phyloP scores from a whole-genome alignment of 2,888 invertebrate genomes.

The Pogonocherus hispidulus region DNA sequence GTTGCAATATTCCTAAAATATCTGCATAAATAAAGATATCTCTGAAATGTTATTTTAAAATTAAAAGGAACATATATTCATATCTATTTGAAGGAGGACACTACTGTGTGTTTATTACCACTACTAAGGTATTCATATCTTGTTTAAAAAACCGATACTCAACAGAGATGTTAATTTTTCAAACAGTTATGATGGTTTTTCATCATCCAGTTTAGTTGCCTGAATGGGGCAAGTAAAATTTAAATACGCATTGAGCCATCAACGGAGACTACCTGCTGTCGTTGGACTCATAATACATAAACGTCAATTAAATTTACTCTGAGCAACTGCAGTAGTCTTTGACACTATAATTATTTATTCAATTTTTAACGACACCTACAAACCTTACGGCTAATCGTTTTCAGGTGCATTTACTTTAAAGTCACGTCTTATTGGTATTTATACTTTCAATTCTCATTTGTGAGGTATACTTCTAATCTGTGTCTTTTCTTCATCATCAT shows the following conservation, averaged over 20 bases:
- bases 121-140: too few species aligned
- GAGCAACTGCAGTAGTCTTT: not conserved
- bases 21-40: not conserved
- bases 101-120: too few species aligned
- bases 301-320: not conserved
- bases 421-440: not conserved
- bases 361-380: not conserved
- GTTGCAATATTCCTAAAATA: not conserved
- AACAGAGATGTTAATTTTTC: not conserved
- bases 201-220: not conserved
- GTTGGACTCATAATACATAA: not conserved
- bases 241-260: not conserved
- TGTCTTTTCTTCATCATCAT: too few species aligned
- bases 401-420: not conserved
- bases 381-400: not conserved
- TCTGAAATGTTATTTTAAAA: not conserved
- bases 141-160: not conserved
- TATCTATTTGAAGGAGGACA: too few species aligned
- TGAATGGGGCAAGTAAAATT: too few species aligned
- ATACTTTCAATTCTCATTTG: not conserved
- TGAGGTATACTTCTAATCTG: too few species aligned
- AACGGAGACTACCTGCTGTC: not conserved
- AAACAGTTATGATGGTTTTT: not conserved
- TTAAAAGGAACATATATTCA: not conserved
- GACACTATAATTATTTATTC: not conserved